Percentiles rank a stretch among this genome's conserved stretches.
phyloP scores from a whole-genome alignment of 2,888 invertebrate genomes.

The Dascillus cervinus region DNA sequence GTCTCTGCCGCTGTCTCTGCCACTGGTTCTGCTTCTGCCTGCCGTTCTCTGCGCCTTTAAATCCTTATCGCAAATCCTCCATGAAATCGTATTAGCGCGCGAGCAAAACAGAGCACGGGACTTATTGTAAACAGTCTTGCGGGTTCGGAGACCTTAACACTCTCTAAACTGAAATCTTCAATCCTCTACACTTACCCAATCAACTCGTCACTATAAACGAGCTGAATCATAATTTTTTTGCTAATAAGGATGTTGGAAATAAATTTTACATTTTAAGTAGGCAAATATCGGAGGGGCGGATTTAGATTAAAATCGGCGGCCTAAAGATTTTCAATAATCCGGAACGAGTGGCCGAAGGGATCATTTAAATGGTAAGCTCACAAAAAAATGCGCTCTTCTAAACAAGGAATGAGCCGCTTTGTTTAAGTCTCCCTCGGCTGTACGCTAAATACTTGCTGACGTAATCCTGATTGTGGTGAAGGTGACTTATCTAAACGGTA shows the following conservation, averaged over 20 bases:
- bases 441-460: conserved; percentile 28
- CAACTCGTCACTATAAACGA: conserved; percentile 46
- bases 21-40: no score
- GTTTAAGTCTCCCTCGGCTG: conserved; percentile 24
- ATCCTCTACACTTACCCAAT: conserved; percentile 33
- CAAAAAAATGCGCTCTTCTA: conserved; percentile 23
- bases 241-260: no score
- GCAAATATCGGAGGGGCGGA: no score
- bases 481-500: conserved; percentile 23
- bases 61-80: conserved; percentile 59
- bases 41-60: conserved; percentile 45
- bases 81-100: conserved; percentile 58
- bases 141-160: conserved; percentile 42
- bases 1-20: no score
- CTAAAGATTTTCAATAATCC: no score
- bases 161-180: conserved; percentile 39
- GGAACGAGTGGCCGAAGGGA: conserved; percentile 24
- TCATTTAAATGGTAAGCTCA: conserved; percentile 20
- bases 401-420: no score
- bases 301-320: no score
- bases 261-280: no score
- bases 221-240: conserved; percentile 58
- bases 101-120: conserved; percentile 37
- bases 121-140: conserved; percentile 44
- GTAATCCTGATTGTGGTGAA: conserved; percentile 27